Conservation (phyloP, 2,888 invertebrate genomes). For the Linnaemya vulpina region DNA sequence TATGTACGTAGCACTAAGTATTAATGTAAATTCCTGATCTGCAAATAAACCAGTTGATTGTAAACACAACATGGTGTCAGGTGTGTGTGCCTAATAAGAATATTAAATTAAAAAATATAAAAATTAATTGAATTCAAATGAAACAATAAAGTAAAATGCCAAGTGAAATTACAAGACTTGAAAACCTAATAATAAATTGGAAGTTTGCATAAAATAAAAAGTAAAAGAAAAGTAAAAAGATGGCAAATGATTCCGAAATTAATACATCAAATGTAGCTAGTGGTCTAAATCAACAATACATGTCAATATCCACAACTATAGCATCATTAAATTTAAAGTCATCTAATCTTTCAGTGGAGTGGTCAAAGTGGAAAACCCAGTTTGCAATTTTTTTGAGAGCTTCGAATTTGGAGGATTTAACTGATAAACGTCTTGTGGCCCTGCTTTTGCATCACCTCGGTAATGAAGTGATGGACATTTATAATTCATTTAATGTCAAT, state of each 20-base stretch:
- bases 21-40: background rate
- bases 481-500: background rate
- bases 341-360: conserved; percentile 18
- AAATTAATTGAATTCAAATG: too few relatives aligned
- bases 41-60: background rate
- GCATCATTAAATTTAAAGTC: conserved; percentile 6
- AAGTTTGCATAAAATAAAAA: background rate
- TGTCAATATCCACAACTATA: conserved; percentile 21
- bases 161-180: too few relatives aligned
- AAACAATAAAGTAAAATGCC: too few relatives aligned
- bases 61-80: conserved; percentile 14
- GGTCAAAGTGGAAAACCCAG: conserved; percentile 5
- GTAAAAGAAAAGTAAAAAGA: background rate
- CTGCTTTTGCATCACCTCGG: background rate
- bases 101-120: background rate
- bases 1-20: background rate
- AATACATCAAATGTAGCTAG: background rate
- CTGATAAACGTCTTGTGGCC: background rate
- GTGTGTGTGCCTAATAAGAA: conserved; percentile 10
- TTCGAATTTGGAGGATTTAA: background rate
- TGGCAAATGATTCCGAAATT: background rate
- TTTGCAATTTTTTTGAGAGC: conserved; percentile 28
- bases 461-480: background rate
- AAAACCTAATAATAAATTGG: too few relatives aligned
- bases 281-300: conserved; percentile 17